Base-by-base conservation (phyloP, 2,113 vertebrate species). In the Tautogolabrus adspersus region DNA sequence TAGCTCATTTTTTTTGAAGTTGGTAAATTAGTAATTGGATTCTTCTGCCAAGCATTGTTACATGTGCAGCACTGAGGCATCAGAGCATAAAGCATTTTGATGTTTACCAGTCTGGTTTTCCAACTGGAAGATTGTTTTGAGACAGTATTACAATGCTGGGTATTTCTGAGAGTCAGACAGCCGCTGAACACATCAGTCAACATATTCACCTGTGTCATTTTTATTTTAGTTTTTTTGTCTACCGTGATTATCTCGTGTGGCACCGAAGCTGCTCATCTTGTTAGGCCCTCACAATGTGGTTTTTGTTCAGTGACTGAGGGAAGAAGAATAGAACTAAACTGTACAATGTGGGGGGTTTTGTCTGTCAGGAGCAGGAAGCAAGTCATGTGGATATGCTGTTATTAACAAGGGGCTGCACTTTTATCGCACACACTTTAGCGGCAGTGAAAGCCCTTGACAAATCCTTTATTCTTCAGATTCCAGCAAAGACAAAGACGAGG, bases 381-480 rank as follows among this genome's bases (percentile, higher is more conserved):
- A 88, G 85, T 89, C 57, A 79, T 87, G 74, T 70, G 75, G 80
- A 82, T 82, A 59, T 76, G 75, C 77, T 79, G 80, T 91, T 88
- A 93, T 92, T 93, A 90, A 88, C 80, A 77, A 85, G 73, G 85
- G 81, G 74, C 59, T 85, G 82, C 68, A 66, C 82, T 90, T 87
- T 85, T 73, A 82, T 83, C 83, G 61, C 83, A 79, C 82, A 67
- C 87, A 88, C 84, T 86, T 75, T 64, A 66, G 66, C 12, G 13
- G 52, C 68, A 63, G 12, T 91, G 80, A 93, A 89, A 88, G 86
- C 75, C 19, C 78, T 82, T 85, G 86, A 90, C 84, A 87, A 79
- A 87, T 80, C 75, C 86, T 90, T 93, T 92, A 84, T 91, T 87
- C 88, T 65, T 75, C 78, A 34, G 46, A 83, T 77, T 84, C 12